Evolutionary conservation across 2,113 vertebrate genomes (phyloP), one percentile per base, ranked within the genome.

Genomic region (Colinus virginianus): DNA sequence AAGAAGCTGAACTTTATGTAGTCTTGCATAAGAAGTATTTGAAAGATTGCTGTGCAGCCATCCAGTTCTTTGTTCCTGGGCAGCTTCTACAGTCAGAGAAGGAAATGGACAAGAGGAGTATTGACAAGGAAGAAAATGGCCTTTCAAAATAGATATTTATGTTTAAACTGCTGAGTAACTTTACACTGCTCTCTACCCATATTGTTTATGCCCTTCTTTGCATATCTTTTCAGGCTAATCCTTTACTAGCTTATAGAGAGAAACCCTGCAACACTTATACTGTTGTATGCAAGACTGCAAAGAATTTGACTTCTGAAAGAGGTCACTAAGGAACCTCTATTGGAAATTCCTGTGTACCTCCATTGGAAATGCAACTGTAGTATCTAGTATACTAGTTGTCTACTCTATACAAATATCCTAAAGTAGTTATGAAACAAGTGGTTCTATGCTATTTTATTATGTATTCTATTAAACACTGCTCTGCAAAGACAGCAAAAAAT

Each of bases 321-420:
- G 21, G 8, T 66, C 56, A 23, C n/a, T 12, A 40, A 12, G 40
- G 40, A 40, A 40, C 40, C 40, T 13, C 12, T 40, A 40, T 40
- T 40, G 40, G 40, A 40, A 40, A 40, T 40, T 40, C 40, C 40
- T 40, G 40, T 40, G 40, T 40, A 40, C 40, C 40, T 40, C 40
- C 40, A 40, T 4, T 55, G 1, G 2, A 74, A 78, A 36, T 32
- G 23, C 6, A 15, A 1, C n/a, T 1, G 0, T 28, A 34, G 11
- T 32, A n/a, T 36, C 32, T 36, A 36, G 36, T 80, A 36, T 25
- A 59, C 6, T 63, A 16, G 48, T 79, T 85, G 15, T 68, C 7
- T 14, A 62, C 13, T 9, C 20, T 56, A 9, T 30, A 28, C 3
- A 42, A 81, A 72, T 36, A 78, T 48, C 23, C 25, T 78, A 45